Base-by-base conservation (phyloP, 2,888 invertebrate species). In the Leucoma salicis region DNA sequence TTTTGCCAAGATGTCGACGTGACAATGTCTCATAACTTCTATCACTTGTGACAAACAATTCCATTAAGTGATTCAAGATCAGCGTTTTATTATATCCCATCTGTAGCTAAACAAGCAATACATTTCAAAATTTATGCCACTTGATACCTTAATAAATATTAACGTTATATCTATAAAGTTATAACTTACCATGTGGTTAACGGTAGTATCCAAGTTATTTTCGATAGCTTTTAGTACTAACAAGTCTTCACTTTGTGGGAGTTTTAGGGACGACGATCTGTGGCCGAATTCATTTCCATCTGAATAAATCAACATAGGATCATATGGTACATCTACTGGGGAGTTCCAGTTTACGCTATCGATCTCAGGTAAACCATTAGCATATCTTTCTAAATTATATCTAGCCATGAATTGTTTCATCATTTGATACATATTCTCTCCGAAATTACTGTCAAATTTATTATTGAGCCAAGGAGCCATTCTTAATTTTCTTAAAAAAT, bases 351-450 rank as follows among this genome's bases (percentile, higher is more conserved):
- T 82, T 50, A 93, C 80, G 18, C 84, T 79, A 11, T 91, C 86
- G 51, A 93, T 78, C 44, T 91, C 91, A 5, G 91, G 90, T 39
- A 94, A 66, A 14, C 90, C 92, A 67, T 94, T 92, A n/a, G 94
- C 91, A 55, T 94, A 86, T 65, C 94, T 92, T 73, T 95, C 94
- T 60, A 94, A 79, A 63, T 93, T 91, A 81, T 94, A 94, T 64
- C 94, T 92, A 29, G 93, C 91, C 67, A 92, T 77, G n/a, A 94
- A 70, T 72, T 94, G 93, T 65, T 93, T 93, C 66, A 94, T 91
- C 59, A 88, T 78, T 74, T 90, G 92, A 67, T 92, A 92, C 78
- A 92, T 91, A 46, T 90, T 81, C 72, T 93, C 92, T 28, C 94
- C 94, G 46, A 91, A 91, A 61, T 76, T 83, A 44, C 83, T 76